These are phyloP conservation scores for Magallana ariakensis DNA, from an alignment of 1,140 invertebrate species.

Conservation along the genomic window DNA sequence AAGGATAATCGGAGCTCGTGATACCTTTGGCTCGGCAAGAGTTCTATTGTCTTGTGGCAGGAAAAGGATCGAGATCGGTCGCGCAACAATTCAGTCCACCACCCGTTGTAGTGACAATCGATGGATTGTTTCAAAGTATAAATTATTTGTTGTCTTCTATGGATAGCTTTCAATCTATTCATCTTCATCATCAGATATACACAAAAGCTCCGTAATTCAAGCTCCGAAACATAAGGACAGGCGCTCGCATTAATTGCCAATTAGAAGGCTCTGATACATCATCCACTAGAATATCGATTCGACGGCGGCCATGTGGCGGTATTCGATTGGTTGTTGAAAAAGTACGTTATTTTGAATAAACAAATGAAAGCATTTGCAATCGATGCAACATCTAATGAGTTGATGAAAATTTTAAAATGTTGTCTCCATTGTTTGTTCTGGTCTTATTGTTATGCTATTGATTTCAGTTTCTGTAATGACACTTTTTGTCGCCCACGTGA, in stretches of 20 bases:
- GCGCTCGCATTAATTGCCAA: constrained; percentile 30
- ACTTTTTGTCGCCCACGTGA: not conserved
- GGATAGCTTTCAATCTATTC: constrained; percentile 31
- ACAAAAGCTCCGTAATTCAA: constrained; percentile 34
- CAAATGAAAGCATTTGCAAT: constrained; percentile 20
- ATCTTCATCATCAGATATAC: constrained; percentile 35
- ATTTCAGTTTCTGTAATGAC: not conserved
- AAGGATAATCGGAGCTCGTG: not conserved
- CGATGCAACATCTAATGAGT: constrained; percentile 3
- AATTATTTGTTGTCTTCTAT: constrained; percentile 23
- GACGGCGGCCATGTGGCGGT: not conserved
- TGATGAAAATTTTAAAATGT: constrained; percentile 26
- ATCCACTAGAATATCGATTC: constrained; percentile 15
- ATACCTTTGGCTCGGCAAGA: not conserved
- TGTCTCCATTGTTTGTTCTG: constrained; percentile 11
- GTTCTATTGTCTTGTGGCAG: not conserved
- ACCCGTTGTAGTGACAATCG: constrained; percentile 17
- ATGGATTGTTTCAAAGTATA: constrained; percentile 27
- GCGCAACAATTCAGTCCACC: not conserved
- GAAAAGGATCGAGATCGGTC: not conserved
- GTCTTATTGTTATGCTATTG: constrained; percentile 1
- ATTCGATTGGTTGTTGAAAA: constrained; percentile 25
- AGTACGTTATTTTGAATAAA: constrained; percentile 18
- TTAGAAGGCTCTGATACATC: constrained; percentile 11
- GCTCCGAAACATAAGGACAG: constrained; percentile 29